Conservation (phyloP, 2,797 vertebrate genomes). For the Hylomyscus alleni region DNA sequence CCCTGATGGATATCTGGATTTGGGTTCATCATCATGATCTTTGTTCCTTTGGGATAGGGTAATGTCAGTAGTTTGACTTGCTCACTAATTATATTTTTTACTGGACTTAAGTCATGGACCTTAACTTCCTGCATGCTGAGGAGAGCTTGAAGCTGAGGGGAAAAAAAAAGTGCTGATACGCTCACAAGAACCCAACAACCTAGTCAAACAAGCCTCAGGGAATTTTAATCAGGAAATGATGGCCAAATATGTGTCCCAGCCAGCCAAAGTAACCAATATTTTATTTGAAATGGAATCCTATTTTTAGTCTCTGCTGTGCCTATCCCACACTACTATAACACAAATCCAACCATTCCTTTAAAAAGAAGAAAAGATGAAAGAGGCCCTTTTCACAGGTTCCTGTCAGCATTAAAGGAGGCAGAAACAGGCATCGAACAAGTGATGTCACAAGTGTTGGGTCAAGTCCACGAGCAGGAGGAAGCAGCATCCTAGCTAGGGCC, state of each 20-base stretch:
- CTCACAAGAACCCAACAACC: conserved; percentile 84
- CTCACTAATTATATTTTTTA: conserved; percentile 70
- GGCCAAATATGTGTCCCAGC: conserved; percentile 83
- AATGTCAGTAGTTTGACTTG: neutral
- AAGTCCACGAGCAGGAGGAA: neutral
- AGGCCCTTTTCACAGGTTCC: neutral
- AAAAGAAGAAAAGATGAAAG: neutral
- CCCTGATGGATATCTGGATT: neutral
- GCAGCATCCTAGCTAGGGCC: neutral
- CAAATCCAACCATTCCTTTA: conserved; percentile 80
- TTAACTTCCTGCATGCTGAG: conserved; percentile 84
- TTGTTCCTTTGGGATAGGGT: neutral
- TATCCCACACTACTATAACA: conserved; percentile 79
- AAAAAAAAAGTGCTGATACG: conserved; percentile 80
- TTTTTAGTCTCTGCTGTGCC: conserved; percentile 82
- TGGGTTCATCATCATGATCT: neutral
- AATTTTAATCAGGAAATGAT: conserved; percentile 78
- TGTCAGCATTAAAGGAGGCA: neutral
- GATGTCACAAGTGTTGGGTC: neutral
- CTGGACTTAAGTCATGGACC: conserved; percentile 74
- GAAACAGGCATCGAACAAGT: neutral
- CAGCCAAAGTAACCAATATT: conserved; percentile 87
- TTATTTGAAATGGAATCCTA: conserved; percentile 83
- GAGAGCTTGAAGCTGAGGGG: conserved; percentile 76
- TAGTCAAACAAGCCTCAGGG: conserved; percentile 85